phyloP scores from a whole-genome alignment of 1,140 invertebrate species.

The Harpegnathos saltator region DNA sequence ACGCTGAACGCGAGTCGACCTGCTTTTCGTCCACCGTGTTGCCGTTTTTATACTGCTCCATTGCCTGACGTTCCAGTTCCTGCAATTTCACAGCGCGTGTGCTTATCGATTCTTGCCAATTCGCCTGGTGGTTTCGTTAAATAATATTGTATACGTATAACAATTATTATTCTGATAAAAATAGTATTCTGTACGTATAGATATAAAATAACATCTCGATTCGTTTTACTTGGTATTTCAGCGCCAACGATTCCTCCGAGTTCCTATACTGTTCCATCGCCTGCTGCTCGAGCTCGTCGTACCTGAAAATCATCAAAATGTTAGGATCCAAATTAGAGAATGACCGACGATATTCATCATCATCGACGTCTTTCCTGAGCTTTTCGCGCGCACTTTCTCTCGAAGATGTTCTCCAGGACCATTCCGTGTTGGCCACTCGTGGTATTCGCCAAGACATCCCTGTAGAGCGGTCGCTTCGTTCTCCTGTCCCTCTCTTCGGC shows the following conservation, averaged over 20 bases:
- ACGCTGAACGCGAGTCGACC: background rate
- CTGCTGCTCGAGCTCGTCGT: conserved; percentile 82
- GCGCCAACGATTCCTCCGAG: conserved; percentile 80
- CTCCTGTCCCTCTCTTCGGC: conserved; percentile 14
- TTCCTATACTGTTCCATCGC: conserved; percentile 83
- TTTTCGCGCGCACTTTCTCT: conserved; percentile 59
- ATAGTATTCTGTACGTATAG: too few species aligned
- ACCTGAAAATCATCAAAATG: conserved; percentile 43
- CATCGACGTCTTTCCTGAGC: background rate
- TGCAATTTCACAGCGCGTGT: conserved; percentile 43
- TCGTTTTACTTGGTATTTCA: conserved; percentile 81
- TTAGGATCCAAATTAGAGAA: background rate
- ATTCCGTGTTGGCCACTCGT: conserved; percentile 29
- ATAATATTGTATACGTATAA: too few species aligned
- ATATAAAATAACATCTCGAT: too few species aligned
- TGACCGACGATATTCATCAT: background rate
- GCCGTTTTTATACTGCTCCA: conserved; percentile 79
- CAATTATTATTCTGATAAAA: too few species aligned
- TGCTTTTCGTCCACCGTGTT: conserved; percentile 9
- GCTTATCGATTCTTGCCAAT: background rate
- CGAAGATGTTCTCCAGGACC: conserved; percentile 68
- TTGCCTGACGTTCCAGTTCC: conserved; percentile 82
- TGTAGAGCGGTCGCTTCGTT: conserved; percentile 74
- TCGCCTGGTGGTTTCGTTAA: too few species aligned
- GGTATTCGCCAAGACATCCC: conserved; percentile 76